Evolutionary conservation across 2,797 vertebrate species (phyloP).

Genomic region (Peromyscus aztecus): DNA sequence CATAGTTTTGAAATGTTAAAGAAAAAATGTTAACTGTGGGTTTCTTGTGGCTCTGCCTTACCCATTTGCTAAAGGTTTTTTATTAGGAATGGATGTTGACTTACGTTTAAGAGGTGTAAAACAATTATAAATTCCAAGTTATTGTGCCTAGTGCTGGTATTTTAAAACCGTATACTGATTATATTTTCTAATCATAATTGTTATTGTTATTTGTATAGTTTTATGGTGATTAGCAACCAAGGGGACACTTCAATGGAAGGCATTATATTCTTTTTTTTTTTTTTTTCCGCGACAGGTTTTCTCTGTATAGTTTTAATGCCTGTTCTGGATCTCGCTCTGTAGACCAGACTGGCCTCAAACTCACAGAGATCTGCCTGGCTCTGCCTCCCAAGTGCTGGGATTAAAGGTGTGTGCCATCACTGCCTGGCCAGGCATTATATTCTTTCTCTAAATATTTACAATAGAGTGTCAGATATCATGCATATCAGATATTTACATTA

Average conservation of each 20-base stretch:
- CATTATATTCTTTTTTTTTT: background rate
- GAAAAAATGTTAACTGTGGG: background rate
- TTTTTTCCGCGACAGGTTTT: too few relatives aligned
- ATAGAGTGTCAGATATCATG: background rate
- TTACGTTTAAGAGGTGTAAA: background rate
- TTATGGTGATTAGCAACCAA: background rate
- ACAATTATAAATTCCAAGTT: background rate
- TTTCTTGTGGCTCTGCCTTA: background rate
- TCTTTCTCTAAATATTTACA: background rate
- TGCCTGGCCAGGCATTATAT: background rate
- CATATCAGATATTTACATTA: background rate
- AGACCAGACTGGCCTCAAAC: too few relatives aligned
- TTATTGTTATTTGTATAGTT: slow-evolving; percentile 10
- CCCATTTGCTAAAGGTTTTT: background rate
- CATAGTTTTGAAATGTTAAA: slow-evolving; percentile 25
- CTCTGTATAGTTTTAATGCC: too few relatives aligned
- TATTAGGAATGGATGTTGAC: background rate
- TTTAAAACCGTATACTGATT: slow-evolving; percentile 34
- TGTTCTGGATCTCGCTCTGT: too few relatives aligned
- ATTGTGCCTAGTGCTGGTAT: background rate
- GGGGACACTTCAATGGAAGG: background rate
- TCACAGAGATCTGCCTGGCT: too few relatives aligned
- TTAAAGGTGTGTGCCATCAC: too few relatives aligned
- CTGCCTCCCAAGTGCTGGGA: too few relatives aligned
- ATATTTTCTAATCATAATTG: background rate